Conservation (phyloP, 1,140 invertebrate species). For the Temnothorax curvispinosus region DNA sequence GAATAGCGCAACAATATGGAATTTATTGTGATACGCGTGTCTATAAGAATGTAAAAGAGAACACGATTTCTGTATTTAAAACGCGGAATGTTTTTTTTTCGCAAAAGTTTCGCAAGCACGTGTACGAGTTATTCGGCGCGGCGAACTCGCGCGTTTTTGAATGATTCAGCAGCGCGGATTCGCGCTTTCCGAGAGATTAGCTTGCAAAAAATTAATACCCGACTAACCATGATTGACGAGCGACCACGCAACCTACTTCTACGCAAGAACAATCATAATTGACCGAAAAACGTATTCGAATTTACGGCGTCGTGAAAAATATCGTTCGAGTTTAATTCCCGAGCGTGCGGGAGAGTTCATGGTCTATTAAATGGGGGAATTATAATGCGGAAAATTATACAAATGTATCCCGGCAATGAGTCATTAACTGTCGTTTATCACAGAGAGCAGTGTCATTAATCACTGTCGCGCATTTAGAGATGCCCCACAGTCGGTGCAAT, state of each 20-base stretch:
- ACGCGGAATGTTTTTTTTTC: constrained; percentile 15
- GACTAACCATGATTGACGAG: constrained; percentile 67
- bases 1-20: neutral
- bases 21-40: neutral
- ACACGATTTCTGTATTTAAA: neutral
- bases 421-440: constrained; percentile 30
- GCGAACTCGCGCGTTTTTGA: constrained; percentile 48
- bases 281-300: constrained; percentile 46
- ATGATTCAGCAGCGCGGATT: constrained; percentile 67
- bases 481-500: neutral
- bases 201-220: constrained; percentile 69
- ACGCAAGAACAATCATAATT: constrained; percentile 61
- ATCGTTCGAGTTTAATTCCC: neutral
- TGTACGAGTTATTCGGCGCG: constrained; percentile 63
- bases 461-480: neutral
- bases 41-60: neutral
- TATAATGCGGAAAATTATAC: constrained; percentile 28
- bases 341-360: neutral
- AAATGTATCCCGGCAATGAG: constrained; percentile 28
- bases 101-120: constrained; percentile 68
- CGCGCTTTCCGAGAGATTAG: constrained; percentile 64
- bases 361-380: constrained; percentile 16
- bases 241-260: constrained; percentile 2
- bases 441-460: constrained; percentile 4
- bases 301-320: constrained; percentile 14